Evolutionary conservation across 2,797 vertebrate species (phyloP).

Genomic region (Girardinus metallicus): DNA sequence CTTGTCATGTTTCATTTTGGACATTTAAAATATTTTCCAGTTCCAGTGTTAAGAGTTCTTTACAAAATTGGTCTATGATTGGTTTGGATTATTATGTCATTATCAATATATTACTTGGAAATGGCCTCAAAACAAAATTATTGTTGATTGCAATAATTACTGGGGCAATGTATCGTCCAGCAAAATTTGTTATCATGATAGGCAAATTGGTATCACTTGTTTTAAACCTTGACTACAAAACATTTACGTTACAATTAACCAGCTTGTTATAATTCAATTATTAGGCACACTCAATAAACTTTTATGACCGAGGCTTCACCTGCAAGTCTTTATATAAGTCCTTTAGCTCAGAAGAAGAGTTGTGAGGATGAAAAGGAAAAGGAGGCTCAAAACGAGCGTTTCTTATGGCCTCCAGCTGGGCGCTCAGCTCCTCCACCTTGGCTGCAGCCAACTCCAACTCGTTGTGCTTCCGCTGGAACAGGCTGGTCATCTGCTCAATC

Average conservation of each 20-base stretch:
- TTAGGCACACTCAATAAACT: neutral
- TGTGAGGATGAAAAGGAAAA: conserved; percentile 54
- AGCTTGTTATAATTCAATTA: neutral
- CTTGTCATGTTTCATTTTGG: too few species aligned
- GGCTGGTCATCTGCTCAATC: conserved; percentile 92
- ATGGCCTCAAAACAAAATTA: too few species aligned
- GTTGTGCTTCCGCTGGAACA: conserved; percentile 96
- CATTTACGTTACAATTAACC: neutral
- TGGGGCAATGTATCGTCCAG: too few species aligned
- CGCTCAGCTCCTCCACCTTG: conserved; percentile 91
- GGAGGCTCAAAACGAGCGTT: conserved; percentile 83
- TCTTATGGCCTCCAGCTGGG: conserved; percentile 91
- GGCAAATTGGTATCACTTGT: too few species aligned
- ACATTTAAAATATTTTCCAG: too few species aligned
- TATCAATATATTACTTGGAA: too few species aligned
- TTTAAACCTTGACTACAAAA: neutral
- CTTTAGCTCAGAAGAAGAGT: conserved; percentile 84
- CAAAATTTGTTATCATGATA: too few species aligned
- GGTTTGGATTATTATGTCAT: too few species aligned
- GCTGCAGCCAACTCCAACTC: conserved; percentile 90
- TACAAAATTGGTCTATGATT: too few species aligned
- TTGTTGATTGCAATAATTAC: too few species aligned
- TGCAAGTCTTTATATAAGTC: conserved; percentile 93
- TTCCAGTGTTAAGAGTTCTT: too few species aligned
- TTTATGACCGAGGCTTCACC: conserved; percentile 75